Percentiles rank a stretch among this genome's conserved stretches.
These are phyloP conservation scores for Crotalus horridus DNA, from an alignment of 2,113 vertebrate species.

Conservation along the genomic window DNA sequence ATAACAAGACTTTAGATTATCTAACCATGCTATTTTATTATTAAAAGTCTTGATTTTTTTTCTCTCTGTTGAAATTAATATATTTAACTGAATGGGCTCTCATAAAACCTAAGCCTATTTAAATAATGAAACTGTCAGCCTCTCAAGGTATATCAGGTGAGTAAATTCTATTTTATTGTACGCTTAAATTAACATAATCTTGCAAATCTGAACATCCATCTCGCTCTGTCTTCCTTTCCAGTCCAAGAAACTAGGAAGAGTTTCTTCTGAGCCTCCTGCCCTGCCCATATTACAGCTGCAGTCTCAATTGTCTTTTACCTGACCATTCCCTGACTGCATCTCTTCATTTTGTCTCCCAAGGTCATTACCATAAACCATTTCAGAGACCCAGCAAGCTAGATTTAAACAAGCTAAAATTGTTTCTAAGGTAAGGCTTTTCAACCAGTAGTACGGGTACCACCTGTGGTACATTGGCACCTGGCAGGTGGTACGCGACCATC, in stretches of 20 bases:
- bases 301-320: background rate
- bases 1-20: background rate
- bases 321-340: background rate
- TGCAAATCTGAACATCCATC: background rate
- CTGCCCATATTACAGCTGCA: background rate
- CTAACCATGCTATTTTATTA: background rate
- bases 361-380: background rate
- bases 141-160: background rate
- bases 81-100: background rate
- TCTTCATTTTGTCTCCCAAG: background rate
- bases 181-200: background rate
- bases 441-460: too few species aligned
- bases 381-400: background rate
- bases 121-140: background rate
- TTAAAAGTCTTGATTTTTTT: background rate
- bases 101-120: background rate
- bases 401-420: background rate
- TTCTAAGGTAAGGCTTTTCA: background rate
- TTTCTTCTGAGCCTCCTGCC: background rate
- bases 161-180: background rate
- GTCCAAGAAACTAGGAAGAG: background rate
- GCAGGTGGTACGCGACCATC: too few species aligned
- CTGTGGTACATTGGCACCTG: too few species aligned
- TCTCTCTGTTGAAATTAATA: background rate
- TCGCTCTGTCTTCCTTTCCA: background rate